Evolutionary conservation across 2,797 vertebrate species (phyloP), one percentile per base, ranked within the genome.

Genomic region (Nasua narica): DNA sequence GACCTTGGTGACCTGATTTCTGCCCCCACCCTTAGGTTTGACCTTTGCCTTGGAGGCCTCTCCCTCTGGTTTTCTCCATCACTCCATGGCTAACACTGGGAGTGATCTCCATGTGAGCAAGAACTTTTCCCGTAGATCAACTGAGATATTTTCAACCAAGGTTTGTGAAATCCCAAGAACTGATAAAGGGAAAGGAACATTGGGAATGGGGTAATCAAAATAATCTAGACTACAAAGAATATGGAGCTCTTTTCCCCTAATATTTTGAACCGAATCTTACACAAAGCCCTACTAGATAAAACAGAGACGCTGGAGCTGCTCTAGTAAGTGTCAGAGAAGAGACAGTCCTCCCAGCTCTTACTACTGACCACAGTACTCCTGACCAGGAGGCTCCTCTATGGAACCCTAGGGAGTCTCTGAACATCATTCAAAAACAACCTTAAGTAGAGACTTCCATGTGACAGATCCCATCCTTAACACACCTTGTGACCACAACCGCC

Each of bases 81-180:
- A 87, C 5, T 11, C 9, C 14, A 25, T 2, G n/a, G 65, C 18
- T 19, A 72, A 27, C 62, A 84, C 65, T 72, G 5, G 14, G 14
- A 79, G 21, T 46, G 56, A 95, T 10, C n/a, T 69, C 74, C 35
- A 5, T 23, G 13, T 52, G 8, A 29, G 50, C 62, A 87, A 95
- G 87, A 77, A 32, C 35, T 87, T 96, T 82, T 67, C 62, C 83
- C 15, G 32, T 13, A 74, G 35, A 13, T 43, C 48, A 70, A 46
- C 16, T 76, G 35, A 95, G n/a, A 60, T 32, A 81, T 10, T 86
- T 96, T 90, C 87, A 93, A 48, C 2, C 40, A 83, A 86, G 3
- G 1, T 84, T 90, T 95, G 83, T 74, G 74, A 94, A 93, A 74
- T 52, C 93, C 77, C 23, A 94, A 93, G 37, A 94, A 93, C 86